A percentile compares a stretch with the other conserved stretches of the same genome.
These are phyloP conservation scores for Nicator chloris DNA, from an alignment of 2,113 vertebrate species.

Conservation along the genomic window DNA sequence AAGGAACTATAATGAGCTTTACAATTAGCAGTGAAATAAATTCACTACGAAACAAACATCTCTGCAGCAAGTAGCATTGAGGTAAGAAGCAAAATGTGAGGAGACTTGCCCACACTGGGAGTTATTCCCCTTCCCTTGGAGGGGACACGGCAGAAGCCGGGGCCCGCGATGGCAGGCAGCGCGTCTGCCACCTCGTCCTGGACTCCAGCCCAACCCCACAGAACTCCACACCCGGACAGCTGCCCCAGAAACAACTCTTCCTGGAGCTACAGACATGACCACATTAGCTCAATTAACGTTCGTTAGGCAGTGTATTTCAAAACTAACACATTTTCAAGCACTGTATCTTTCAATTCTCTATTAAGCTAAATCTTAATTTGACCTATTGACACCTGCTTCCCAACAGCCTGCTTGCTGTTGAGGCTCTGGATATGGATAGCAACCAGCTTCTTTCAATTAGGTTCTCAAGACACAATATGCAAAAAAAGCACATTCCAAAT, in stretches of 20 bases:
- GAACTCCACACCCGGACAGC: not conserved
- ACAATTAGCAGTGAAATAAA: not conserved
- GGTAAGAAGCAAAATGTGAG: not conserved
- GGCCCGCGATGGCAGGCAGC: not conserved
- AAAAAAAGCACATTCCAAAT: not conserved
- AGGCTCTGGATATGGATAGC: not conserved
- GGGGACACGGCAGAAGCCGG: fast-evolving
- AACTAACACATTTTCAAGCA: not conserved
- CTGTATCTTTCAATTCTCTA: not conserved
- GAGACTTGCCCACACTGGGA: not conserved
- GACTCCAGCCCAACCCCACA: not conserved
- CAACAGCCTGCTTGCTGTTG: not conserved
- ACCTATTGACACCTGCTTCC: not conserved
- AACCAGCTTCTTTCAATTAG: not conserved
- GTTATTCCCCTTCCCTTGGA: too few species aligned
- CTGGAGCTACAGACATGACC: not conserved
- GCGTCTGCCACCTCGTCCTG: not conserved
- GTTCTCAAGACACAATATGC: not conserved
- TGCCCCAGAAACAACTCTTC: not conserved
- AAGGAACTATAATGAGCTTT: not conserved
- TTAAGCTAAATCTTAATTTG: not conserved
- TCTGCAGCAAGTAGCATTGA: not conserved
- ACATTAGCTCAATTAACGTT: not conserved
- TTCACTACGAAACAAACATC: not conserved
- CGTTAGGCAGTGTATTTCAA: not conserved